Percentiles rank a stretch among this genome's conserved stretches.
phyloP scores from a whole-genome alignment of 2,113 vertebrate species.

The Nerophis lumbriciformis region DNA sequence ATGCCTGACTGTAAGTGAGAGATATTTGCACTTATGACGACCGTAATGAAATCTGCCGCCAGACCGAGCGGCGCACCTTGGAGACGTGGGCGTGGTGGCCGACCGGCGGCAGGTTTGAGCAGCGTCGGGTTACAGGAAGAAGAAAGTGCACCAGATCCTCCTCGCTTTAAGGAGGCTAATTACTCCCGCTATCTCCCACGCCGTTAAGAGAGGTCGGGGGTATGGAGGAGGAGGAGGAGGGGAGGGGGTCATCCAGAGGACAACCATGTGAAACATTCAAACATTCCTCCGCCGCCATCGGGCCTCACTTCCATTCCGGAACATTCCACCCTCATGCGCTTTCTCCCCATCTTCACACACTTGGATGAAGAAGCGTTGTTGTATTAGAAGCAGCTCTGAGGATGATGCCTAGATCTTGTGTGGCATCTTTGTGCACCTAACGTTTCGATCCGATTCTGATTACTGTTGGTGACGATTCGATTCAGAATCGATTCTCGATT shows the following conservation, averaged over 20 bases:
- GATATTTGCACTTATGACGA: constrained; percentile 45
- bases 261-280: constrained; percentile 68
- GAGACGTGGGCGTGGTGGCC: constrained; percentile 26
- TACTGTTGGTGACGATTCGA: too few relatives aligned
- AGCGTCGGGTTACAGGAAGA: not conserved
- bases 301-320: constrained; percentile 31
- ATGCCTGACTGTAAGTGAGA: constrained; percentile 53
- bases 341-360: too few relatives aligned
- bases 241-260: constrained; percentile 64
- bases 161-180: constrained; percentile 66
- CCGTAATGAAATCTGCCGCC: constrained; percentile 50
- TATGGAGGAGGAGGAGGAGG: constrained; percentile 22
- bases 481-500: too few relatives aligned
- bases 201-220: constrained; percentile 13
- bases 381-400: too few relatives aligned
- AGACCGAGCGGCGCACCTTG: constrained; percentile 49
- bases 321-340: not conserved
- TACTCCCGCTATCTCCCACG: constrained; percentile 65
- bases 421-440: too few relatives aligned
- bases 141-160: constrained; percentile 27
- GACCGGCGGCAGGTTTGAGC: not conserved
- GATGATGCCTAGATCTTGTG: too few relatives aligned
- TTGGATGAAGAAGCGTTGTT: too few relatives aligned
- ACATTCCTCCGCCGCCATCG: constrained; percentile 28
- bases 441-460: too few relatives aligned